These are phyloP conservation scores for Triops longicaudatus DNA, from an alignment of 1,140 invertebrate species.

Conservation along the genomic window DNA sequence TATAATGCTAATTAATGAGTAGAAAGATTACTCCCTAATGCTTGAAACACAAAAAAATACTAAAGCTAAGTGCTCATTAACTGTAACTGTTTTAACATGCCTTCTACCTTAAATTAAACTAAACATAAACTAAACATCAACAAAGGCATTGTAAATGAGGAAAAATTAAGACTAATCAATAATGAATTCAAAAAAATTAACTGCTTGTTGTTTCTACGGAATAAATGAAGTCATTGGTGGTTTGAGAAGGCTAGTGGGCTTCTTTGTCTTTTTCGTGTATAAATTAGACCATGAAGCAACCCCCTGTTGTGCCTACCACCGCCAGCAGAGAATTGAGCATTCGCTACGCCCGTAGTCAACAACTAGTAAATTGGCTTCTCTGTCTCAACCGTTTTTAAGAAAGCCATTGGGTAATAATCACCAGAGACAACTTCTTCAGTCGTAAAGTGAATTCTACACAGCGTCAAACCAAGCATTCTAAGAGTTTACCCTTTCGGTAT, in stretches of 20 bases:
- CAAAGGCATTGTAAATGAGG: no score
- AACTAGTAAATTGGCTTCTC: background rate
- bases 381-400: slow-evolving; percentile 3
- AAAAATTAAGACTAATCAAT: no score
- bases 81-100: no score
- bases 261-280: background rate
- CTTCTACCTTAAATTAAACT: no score
- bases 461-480: background rate
- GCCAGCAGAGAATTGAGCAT: background rate
- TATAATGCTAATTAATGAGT: no score
- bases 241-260: background rate
- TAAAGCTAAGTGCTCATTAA: no score
- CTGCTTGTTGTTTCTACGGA: background rate
- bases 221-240: background rate
- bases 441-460: background rate
- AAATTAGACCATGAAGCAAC: background rate
- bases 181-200: no score
- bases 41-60: no score
- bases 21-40: no score
- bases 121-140: no score
- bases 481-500: no score
- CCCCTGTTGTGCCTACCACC: background rate
- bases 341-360: background rate
- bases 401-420: background rate
- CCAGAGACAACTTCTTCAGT: background rate